Base-by-base conservation (phyloP, 92 coral and sea anemone genomes). In the Actinernus sp. region DNA sequence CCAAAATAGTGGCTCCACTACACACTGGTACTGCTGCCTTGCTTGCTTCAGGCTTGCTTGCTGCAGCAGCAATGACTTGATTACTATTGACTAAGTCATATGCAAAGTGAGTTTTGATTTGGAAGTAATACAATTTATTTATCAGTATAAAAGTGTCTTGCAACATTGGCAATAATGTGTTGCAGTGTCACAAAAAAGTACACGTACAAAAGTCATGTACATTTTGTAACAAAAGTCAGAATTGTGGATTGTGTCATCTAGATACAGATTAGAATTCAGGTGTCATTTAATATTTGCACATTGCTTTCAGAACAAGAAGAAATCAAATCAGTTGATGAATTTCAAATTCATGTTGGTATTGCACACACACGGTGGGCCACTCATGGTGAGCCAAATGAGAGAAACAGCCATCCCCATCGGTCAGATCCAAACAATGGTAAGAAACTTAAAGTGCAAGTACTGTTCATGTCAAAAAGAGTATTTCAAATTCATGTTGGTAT, bases 331-430 rank as follows among this genome's bases (percentile, higher is more conserved):
- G 82, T 78, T 13, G 92, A 82, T 22, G 82, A 91, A 49, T 55
- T 87, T 4, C 55, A 74, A n/a, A 31, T 71, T 23, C 98, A 94
- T 52, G 75, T 92, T 49, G 98, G 98, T 14, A 91, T 94, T 65
- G 98, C 98, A 9, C 98, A 94, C 59, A 94, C 98, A 7, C 89
- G 98, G 23, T 94, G 98, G 98, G 98, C 98, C 0, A 94, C 98
- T 3, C 98, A 94, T 62, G 98, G 98, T 17, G 98, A 83, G 38
- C 98, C 98, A 16, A 91, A 84, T 65, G 97, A 92, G 12, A 79
- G 65, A 0, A 94, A 94, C 73, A 94, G 98, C 58, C 98, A 94
- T 76, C 98, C 98, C 14, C 98, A 94, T 23, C 71, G 98, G 61
- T 94, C 98, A 22, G 88, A 85, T 23, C 29, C 46, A 31, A 67